A percentile compares a stretch with the other conserved stretches of the same genome.
phyloP scores from a whole-genome alignment of 2,888 invertebrate species.

The Drosophila histrio region DNA sequence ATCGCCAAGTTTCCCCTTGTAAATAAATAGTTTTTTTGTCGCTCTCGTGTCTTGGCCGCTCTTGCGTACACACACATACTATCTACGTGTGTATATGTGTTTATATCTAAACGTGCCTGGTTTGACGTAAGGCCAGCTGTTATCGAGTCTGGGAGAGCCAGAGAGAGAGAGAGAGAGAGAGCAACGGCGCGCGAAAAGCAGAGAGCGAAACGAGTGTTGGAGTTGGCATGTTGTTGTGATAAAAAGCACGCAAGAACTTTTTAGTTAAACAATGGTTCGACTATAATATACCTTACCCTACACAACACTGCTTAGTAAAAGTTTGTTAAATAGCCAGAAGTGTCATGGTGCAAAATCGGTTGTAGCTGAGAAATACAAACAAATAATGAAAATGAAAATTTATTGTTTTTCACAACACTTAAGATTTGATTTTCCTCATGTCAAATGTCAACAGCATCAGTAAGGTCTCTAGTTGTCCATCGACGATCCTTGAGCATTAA shows the following conservation, averaged over 20 bases:
- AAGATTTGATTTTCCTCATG: too few species aligned
- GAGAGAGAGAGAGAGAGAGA: slow-evolving; percentile 13
- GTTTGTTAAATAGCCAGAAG: too few species aligned
- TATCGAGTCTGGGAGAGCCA: slow-evolving; percentile 13
- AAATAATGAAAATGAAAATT: too few species aligned
- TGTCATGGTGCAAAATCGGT: too few species aligned
- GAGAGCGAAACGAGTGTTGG: slow-evolving; percentile 10
- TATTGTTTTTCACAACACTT: too few species aligned
- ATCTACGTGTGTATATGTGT: background rate
- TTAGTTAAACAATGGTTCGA: background rate
- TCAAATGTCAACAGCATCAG: too few species aligned
- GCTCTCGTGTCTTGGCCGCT: slow-evolving; percentile 25
- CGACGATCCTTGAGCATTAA: too few species aligned
- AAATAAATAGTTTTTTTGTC: slow-evolving; percentile 68
- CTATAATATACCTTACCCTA: slow-evolving; percentile 8
- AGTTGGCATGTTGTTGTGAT: slow-evolving; percentile 25
- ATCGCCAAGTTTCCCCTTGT: slow-evolving; percentile 50
- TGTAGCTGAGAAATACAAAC: too few species aligned
- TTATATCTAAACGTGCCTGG: slow-evolving; percentile 24
- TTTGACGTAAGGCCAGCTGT: slow-evolving; percentile 39
- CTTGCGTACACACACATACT: background rate
- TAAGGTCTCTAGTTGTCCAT: too few species aligned
- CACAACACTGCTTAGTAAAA: too few species aligned
- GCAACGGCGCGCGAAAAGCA: background rate
- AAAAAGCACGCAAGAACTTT: slow-evolving; percentile 25